phyloP scores from a whole-genome alignment of 1,140 invertebrate genomes.

The Centruroides vittatus region DNA sequence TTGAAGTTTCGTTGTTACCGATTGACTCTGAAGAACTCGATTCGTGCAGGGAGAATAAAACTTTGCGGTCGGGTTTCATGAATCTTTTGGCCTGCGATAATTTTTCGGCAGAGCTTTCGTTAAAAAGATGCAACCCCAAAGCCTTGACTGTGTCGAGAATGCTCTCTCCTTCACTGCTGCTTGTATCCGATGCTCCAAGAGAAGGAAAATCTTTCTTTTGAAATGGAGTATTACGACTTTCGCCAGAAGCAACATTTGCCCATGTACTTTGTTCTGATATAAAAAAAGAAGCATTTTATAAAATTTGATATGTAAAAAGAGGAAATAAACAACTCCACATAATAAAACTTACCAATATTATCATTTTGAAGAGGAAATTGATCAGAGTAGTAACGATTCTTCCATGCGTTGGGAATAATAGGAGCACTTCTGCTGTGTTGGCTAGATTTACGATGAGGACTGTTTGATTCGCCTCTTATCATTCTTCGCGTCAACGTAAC shows the following conservation, averaged over 20 bases:
- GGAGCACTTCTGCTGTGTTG: constrained; percentile 9
- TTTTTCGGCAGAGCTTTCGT: not conserved
- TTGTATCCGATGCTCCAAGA: constrained; percentile 2
- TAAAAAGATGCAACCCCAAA: constrained; percentile 5
- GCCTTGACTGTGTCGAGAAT: constrained; percentile 12
- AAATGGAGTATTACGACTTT: constrained; percentile 3
- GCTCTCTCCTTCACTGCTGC: constrained; percentile 9
- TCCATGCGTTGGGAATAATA: constrained; percentile 7
- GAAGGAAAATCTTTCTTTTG: constrained; percentile 3
- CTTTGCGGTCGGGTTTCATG: not conserved
- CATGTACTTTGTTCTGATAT: constrained; percentile 8
- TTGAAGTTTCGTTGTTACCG: constrained; percentile 4
- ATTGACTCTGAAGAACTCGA: constrained; percentile 14
- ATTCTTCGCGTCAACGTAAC: constrained; percentile 3
- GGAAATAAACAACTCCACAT: too few species aligned
- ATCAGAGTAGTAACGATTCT: constrained; percentile 8
- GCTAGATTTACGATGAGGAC: not conserved
- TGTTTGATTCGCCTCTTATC: not conserved
- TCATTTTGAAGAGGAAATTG: constrained; percentile 2
- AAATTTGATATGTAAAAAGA: too few species aligned
- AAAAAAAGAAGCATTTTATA: not conserved
- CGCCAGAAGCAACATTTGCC: constrained; percentile 13
- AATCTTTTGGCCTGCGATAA: not conserved
- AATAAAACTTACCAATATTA: not conserved
- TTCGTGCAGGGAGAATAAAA: constrained; percentile 10